A percentile compares a stretch with the other conserved stretches of the same genome.
Evolutionary conservation across 2,888 invertebrate genomes (phyloP).

Genomic region (Temnothorax rugatulus): DNA sequence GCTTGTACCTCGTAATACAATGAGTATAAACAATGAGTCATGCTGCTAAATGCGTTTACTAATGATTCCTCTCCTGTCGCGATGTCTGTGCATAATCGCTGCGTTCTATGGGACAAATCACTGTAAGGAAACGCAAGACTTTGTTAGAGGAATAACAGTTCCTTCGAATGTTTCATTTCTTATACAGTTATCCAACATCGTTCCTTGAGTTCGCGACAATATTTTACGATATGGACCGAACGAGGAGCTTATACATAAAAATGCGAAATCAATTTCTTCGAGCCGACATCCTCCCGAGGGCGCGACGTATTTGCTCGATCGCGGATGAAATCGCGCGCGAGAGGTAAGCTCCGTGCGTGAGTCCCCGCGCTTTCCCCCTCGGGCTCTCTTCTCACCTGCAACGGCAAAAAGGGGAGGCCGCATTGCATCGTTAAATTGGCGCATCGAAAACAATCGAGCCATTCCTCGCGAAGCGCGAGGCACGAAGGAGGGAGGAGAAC

Average conservation of each 20-base stretch:
- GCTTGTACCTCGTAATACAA: neutral
- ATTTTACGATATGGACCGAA: neutral
- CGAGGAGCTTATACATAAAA: neutral
- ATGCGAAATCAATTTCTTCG: slow-evolving; percentile 39
- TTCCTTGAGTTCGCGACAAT: neutral
- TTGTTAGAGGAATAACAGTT: neutral
- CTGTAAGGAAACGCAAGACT: neutral
- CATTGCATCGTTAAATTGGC: slow-evolving; percentile 67
- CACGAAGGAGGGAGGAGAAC: neutral
- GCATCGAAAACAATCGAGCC: slow-evolving; percentile 70
- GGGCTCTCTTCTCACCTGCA: slow-evolving; percentile 50
- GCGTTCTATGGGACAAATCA: neutral
- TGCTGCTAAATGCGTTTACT: neutral
- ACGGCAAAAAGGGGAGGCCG: slow-evolving; percentile 54
- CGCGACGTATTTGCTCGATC: slow-evolving; percentile 31
- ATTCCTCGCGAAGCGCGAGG: slow-evolving; percentile 24
- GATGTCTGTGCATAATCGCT: neutral
- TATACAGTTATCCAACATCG: neutral
- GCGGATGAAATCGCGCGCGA: slow-evolving; percentile 16
- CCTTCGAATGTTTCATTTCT: neutral
- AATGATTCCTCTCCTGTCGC: slow-evolving; percentile 1
- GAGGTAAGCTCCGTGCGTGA: slow-evolving; percentile 2
- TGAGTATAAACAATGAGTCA: slow-evolving; percentile 24
- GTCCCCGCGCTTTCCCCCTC: slow-evolving; percentile 24
- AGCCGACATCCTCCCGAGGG: slow-evolving; percentile 21